Percentiles rank a stretch among this genome's conserved stretches.
Conservation (phyloP, 2,113 vertebrate species). For the Cardinalis cardinalis region DNA sequence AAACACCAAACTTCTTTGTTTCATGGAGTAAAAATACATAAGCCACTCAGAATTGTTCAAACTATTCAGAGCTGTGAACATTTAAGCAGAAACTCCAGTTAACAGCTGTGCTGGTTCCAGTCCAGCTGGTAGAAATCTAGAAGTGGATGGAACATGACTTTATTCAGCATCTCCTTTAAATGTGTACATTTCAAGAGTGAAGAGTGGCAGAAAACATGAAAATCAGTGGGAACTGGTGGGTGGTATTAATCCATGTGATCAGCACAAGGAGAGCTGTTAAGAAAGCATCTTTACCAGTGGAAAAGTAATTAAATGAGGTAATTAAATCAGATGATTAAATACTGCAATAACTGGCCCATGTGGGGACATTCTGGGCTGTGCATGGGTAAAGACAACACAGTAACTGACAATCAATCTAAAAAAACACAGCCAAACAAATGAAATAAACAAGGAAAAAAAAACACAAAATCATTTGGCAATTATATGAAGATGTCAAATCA, state of each 20-base stretch:
- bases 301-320: neutral
- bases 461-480: neutral
- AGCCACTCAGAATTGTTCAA: neutral
- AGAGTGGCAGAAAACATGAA: neutral
- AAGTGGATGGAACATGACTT: neutral
- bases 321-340: neutral
- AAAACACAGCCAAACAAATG: rapidly evolving
- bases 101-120: neutral
- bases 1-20: neutral
- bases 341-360: neutral
- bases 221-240: neutral
- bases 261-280: neutral
- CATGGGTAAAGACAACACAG: neutral
- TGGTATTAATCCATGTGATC: neutral
- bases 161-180: neutral
- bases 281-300: neutral
- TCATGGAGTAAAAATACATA: neutral
- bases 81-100: neutral
- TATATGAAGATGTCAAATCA: neutral
- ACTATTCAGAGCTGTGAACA: neutral
- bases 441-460: neutral
- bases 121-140: neutral
- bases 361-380: neutral
- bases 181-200: neutral
- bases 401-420: neutral